Base-by-base conservation (phyloP, 2,888 invertebrate species). In the Pseudococcus longispinus region DNA sequence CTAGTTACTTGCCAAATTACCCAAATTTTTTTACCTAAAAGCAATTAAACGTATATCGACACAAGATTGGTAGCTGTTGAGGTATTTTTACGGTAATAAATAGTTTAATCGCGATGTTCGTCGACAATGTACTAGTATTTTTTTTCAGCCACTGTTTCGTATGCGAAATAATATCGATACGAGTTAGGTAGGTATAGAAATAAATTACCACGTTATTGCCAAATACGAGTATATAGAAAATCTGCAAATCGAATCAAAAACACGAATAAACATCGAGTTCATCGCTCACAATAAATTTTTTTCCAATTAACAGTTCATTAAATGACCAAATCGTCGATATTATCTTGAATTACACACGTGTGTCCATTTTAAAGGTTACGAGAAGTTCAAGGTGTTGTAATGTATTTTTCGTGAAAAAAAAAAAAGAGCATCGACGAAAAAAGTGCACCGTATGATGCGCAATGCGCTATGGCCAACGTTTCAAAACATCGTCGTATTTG, bases 211-310 rank as follows among this genome's bases (percentile, higher is more conserved):
- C 29, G 29, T 70, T 26, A 65, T 60, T 65, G 65, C 65, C 65
- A 70, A 70, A 70, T 70, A 70, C 29, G 60, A 60, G 37, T 37
- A 37, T 37, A 37, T 37, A 37, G 23, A 23, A 70, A 70, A 70
- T 70, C 29, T 29, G 70, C 70, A 29, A 70, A 70, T 70, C 70
- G 70, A 70, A 70, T 70, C 70, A 42, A 80, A 60, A 42, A 80
- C n/a, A 80, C 42, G 77, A n/a, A 80, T 80, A 80, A 80, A 80
- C 77, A 80, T 70, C 70, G 70, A 42, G 77, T 80, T 80, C 77
- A 80, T 80, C 77, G 77, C 77, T 80, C 77, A 80, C 77, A 42
- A 80, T 42, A 37, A 42, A 80, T 80, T 80, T 80, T 74, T 80
- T 42, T 42, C 77, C 77, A 80, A 80, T 80, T 80, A 80, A 80